Evolutionary conservation across 1,140 invertebrate species (phyloP).

Genomic region (Leucophenga varia): DNA sequence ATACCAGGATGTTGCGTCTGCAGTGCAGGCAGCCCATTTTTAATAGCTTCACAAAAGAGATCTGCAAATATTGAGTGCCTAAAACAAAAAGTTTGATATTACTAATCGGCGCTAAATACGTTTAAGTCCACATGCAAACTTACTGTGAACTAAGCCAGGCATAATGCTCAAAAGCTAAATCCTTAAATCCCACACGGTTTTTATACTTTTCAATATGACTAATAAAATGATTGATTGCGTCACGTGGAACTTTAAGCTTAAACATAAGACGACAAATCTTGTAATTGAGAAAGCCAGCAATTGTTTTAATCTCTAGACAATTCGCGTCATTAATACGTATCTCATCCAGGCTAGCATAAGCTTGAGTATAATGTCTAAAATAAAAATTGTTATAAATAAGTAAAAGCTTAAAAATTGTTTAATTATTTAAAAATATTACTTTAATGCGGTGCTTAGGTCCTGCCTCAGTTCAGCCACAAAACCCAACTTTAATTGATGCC

Average conservation of each 20-base stretch:
- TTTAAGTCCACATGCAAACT: slow-evolving; percentile 33
- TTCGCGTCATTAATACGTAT: slow-evolving; percentile 87
- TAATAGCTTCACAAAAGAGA: slow-evolving; percentile 92
- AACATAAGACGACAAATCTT: slow-evolving; percentile 92
- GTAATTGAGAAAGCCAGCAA: slow-evolving; percentile 95
- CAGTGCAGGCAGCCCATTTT: slow-evolving; percentile 82
- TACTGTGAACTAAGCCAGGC: slow-evolving; percentile 97
- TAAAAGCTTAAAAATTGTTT: slow-evolving; percentile 9
- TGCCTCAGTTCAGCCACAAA: slow-evolving; percentile 93
- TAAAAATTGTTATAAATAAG: slow-evolving; percentile 19
- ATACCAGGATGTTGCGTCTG: slow-evolving; percentile 96
- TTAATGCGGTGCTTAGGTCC: slow-evolving; percentile 84
- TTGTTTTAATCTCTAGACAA: slow-evolving; percentile 87
- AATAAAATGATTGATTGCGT: slow-evolving; percentile 92
- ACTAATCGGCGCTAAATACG: neutral
- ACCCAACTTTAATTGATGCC: slow-evolving; percentile 97
- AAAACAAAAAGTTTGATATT: slow-evolving; percentile 8
- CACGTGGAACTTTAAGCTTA: slow-evolving; percentile 81
- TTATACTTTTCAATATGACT: slow-evolving; percentile 89
- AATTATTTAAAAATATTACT: slow-evolving; percentile 60
- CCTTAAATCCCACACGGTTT: slow-evolving; percentile 71
- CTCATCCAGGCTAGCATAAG: slow-evolving; percentile 86
- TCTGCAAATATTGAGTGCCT: slow-evolving; percentile 82
- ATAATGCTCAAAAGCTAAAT: slow-evolving; percentile 91
- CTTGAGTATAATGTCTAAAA: slow-evolving; percentile 88